Base-by-base conservation (phyloP, 2,113 vertebrate genomes). In the Dissostichus mawsoni region DNA sequence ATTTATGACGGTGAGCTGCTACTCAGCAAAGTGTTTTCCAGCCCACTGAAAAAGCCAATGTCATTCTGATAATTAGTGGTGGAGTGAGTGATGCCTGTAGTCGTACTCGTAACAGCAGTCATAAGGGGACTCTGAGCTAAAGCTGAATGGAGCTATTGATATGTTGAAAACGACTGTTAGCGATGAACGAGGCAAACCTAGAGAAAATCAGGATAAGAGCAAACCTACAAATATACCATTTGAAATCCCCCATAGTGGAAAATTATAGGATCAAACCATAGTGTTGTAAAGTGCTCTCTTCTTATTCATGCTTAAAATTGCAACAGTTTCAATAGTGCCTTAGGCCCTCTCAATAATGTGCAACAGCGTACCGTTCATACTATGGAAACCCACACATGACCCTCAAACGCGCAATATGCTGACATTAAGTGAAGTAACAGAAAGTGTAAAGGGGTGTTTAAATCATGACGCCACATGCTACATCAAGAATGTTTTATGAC, bases 1-100 rank as follows among this genome's bases (percentile, higher is more conserved):
- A 92, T 92, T 91, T 74, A 89, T 75, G 65, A 75, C 47, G 55
- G 72, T 11, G 41, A 84, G 83, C 63, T 78, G 82, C 85, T 78
- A 62, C 82, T 88, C 80, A 81, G 82, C 78, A 69, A 61, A 87
- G 78, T 77, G 62, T 79, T 89, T 88, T 87, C 87, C 86, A 91
- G 77, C 74, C 74, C 65, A 59, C 74, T 88, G 70, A 87, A 87
- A 36, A 87, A 89, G 87, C 85, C 87, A 85, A 83, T 82, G 87
- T 89, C 91, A 86, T 44, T 66, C 77, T 76, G 78, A 88, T 91
- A 90, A 92, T 90, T 89, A 91, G 86, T 2, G 47, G 72, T 71
- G 67, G 74, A 83, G 81, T 90, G 84, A 91, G 67, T 74, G 85
- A 86, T 86, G 87, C 33, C 18, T 70, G 82, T 63, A 25, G 78